Evolutionary conservation across 2,113 vertebrate genomes (phyloP), one percentile per base, ranked within the genome.

Genomic region (Crotalus helleri): DNA sequence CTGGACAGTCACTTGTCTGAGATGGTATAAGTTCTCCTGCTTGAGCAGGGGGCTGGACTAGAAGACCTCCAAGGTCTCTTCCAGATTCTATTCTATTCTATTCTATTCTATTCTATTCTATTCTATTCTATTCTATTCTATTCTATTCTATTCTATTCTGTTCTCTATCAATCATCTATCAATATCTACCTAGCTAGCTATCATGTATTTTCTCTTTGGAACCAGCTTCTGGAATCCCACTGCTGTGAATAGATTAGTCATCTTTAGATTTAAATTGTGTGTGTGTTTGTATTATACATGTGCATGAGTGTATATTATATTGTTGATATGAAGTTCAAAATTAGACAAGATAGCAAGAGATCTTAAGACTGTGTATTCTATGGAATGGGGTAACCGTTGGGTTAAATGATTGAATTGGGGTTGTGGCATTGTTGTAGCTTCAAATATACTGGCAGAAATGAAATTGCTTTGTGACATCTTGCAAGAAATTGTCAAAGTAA

Each of bases 381-480:
- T 26, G 23, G 44, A 23, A 46, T 86, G 39, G 46, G 49, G 21
- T 24, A 61, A 44, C 57, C 21, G 17, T 64, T 59, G 17, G 59
- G 46, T 49, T 51, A 64, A 29, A 17, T n/a, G 15, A 49, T 17
- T 24, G 58, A 58, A 44, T 5, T 51, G 39, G 44, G 11, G 58
- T 49, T 90, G 58, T 90, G 39, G 26, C 33, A n/a, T 17, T n/a
- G 24, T 2, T 46, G 58, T 26, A 33, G 87, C n/a, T 55, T 19
- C 89, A 39, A 46, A 92, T 90, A 89, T 12, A 81, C 55, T 2
- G 5, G 44, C 53, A 88, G 8, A 33, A 92, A 44, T 86, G 3
- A 90, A 92, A 54, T 85, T 93, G 55, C 21, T 58, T 26, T 85
- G 29, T 58, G 85, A 95, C 57, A 55, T 26, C 57, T 91, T 44